These are phyloP conservation scores for Drosophila melanogaster DNA, from an alignment of 1,140 invertebrate species.

Conservation along the genomic window DNA sequence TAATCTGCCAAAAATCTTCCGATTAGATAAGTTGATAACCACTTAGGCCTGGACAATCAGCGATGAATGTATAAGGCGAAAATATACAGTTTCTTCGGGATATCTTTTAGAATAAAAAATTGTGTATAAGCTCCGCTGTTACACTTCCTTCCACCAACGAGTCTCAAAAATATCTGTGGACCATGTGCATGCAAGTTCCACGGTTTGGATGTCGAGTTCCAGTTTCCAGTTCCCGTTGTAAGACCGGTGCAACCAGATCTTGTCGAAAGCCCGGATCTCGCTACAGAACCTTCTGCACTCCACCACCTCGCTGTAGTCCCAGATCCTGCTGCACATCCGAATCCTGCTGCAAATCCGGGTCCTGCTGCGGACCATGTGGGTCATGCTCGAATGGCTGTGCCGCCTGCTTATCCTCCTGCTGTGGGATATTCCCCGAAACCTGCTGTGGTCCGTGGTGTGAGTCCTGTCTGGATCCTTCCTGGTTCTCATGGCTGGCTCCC, in stretches of 20 bases:
- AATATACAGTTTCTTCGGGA: slow-evolving; percentile 20
- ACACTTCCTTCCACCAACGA: slow-evolving; percentile 11
- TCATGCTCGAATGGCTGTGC: slow-evolving; percentile 10
- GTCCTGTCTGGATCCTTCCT: slow-evolving; percentile 38
- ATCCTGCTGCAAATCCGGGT: neutral
- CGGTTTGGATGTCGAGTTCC: slow-evolving; percentile 9
- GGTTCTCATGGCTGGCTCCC: slow-evolving; percentile 49
- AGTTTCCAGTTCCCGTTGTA: neutral
- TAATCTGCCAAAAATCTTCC: neutral
- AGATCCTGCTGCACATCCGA: neutral
- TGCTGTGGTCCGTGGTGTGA: slow-evolving; percentile 28
- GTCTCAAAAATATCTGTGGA: slow-evolving; percentile 3
- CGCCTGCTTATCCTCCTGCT: slow-evolving; percentile 31
- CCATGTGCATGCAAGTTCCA: slow-evolving; percentile 16
- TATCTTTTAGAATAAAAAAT: neutral
- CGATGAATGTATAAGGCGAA: slow-evolving; percentile 7
- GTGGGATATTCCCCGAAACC: slow-evolving; percentile 28
- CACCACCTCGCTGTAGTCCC: slow-evolving; percentile 1
- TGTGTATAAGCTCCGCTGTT: slow-evolving; percentile 1
- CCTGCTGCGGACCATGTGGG: slow-evolving; percentile 10
- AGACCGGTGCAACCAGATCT: neutral
- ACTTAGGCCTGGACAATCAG: slow-evolving; percentile 6
- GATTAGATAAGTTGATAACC: neutral
- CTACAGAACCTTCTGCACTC: neutral
- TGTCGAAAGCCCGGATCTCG: neutral